Evolutionary conservation across 2,888 invertebrate genomes (phyloP), one percentile per base, ranked within the genome.

Genomic region (Lymantria monacha): DNA sequence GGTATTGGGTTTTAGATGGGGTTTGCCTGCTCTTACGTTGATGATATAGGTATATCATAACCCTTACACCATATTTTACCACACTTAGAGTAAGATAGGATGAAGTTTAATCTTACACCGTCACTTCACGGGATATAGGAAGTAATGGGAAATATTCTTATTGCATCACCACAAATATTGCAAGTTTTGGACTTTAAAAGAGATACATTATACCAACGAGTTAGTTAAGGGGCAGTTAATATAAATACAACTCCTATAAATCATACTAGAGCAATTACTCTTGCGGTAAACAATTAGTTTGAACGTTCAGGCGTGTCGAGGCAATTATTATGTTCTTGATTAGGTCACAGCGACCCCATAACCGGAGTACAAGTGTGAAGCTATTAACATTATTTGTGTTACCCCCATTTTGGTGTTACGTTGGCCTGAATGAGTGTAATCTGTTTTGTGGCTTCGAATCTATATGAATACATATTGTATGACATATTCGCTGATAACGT

Each of bases 361-460:
- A 53, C n/a, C 7, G 7, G 38, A 12, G 38, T 51, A 38, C 47
- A 48, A 60, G 44, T 49, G 22, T 57, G 44, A 30, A 49, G 45
- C 53, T 49, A 63, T 57, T 63, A 55, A 48, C 59, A 58, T 51
- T 51, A 59, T 61, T 63, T 51, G 48, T 47, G 49, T 58, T 51
- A 55, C 54, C 55, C 44, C 55, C 61, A 63, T 61, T 53, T 49
- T 9, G 38, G 42, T 69, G 61, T 59, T 57, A 53, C 63, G 44
- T 44, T 67, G 54, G 42, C 69, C 70, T 33, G 14, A 60, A 69
- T 69, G 57, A 53, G 49, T 49, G 51, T 65, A 58, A 69, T 61
- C 15, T 53, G 44, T 65, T 66, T 61, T 58, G 49, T 48, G 42
- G 48, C 31, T 49, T 51, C 57, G 46, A 41, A 11, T 30, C 45